Conservation (phyloP, 2,888 invertebrate species). For the Agrypnus murinus region DNA sequence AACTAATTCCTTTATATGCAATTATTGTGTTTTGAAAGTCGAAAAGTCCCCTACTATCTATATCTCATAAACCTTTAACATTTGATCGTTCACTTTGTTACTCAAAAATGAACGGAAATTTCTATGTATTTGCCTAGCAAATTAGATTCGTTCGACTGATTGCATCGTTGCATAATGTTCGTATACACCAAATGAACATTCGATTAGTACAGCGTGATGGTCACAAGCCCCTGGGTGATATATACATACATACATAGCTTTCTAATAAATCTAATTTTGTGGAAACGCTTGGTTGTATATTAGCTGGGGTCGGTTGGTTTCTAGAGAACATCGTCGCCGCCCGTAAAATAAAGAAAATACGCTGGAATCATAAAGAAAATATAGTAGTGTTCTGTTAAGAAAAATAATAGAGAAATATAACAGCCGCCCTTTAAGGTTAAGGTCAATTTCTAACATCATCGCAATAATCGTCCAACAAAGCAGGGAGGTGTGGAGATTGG, state of each 20-base stretch:
- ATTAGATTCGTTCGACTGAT: constrained; percentile 43
- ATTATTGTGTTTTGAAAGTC: too few species aligned
- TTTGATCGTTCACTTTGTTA: constrained; percentile 14
- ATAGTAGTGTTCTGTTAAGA: constrained; percentile 2
- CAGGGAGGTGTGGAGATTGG: constrained; percentile 21
- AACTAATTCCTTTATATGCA: too few species aligned
- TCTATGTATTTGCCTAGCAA: constrained; percentile 31
- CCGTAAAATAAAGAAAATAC: constrained; percentile 15
- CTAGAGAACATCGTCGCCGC: background rate
- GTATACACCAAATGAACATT: constrained; percentile 42
- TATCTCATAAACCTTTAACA: constrained; percentile 32
- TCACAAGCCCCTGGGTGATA: constrained; percentile 33
- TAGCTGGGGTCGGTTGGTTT: background rate
- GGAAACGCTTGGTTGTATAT: background rate
- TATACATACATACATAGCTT: constrained; percentile 30
- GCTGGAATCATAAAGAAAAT: constrained; percentile 17
- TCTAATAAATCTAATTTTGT: constrained; percentile 36
- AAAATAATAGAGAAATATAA: constrained; percentile 30
- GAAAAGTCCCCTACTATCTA: constrained; percentile 4
- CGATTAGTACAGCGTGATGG: constrained; percentile 45
- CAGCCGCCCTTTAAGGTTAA: constrained; percentile 23
- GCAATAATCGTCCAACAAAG: constrained; percentile 27
- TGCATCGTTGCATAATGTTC: constrained; percentile 36
- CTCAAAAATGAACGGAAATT: constrained; percentile 36
- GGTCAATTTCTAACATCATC: constrained; percentile 10